Conservation (phyloP, 2,113 vertebrate genomes). For the Tragulus kanchil region DNA sequence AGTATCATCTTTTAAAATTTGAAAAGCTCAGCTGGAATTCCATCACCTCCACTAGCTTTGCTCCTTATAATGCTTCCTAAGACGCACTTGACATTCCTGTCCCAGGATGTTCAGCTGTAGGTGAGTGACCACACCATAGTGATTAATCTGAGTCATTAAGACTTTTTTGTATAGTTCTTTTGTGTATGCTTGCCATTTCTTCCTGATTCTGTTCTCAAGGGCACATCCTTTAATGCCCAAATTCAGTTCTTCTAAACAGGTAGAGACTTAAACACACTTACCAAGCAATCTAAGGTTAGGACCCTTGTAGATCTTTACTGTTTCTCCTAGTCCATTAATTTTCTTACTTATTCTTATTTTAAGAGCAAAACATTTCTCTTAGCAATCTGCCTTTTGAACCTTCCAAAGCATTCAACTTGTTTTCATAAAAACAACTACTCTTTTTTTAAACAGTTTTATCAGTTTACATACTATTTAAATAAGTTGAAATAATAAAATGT, state of each 20-base stretch:
- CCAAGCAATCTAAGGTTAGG: background rate
- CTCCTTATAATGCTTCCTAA: background rate
- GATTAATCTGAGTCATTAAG: background rate
- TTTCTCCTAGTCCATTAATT: background rate
- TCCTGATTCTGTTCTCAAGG: background rate
- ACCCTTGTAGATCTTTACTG: background rate
- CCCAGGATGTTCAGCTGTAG: background rate
- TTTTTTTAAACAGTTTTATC: background rate
- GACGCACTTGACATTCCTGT: background rate
- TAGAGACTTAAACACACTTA: background rate
- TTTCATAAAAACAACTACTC: conserved; percentile 24
- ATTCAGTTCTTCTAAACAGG: background rate
- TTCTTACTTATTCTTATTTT: background rate
- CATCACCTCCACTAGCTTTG: background rate
- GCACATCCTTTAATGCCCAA: background rate
- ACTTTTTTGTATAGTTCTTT: background rate
- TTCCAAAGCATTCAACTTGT: background rate
- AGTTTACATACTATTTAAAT: background rate
- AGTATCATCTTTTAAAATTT: background rate
- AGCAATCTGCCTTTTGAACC: background rate
- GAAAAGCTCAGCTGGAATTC: background rate
- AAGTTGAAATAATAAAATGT: background rate
- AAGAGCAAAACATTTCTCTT: background rate
- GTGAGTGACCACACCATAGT: background rate
- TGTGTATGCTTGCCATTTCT: background rate